Percentiles rank a stretch among this genome's conserved stretches.
These are phyloP conservation scores for Bradypodion pumilum DNA, from an alignment of 2,797 vertebrate genomes.

Conservation along the genomic window DNA sequence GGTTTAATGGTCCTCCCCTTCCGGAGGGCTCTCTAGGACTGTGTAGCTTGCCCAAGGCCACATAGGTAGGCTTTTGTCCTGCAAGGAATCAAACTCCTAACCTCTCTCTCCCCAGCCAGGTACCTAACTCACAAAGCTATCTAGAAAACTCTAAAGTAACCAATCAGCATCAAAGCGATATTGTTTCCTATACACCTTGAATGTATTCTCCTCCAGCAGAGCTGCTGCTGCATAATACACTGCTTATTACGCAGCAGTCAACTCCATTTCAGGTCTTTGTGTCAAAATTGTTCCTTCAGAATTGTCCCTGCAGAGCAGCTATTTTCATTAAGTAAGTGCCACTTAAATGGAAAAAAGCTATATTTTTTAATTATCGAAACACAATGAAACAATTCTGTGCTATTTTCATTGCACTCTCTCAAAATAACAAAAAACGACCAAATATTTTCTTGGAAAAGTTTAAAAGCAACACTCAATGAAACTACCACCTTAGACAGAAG, in stretches of 20 bases:
- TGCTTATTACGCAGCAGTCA: conserved; percentile 12
- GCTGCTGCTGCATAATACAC: not conserved
- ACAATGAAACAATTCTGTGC: conserved; percentile 67
- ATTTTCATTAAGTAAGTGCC: conserved; percentile 24
- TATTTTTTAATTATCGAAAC: conserved; percentile 70
- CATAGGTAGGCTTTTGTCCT: no score
- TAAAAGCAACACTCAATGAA: conserved; percentile 76
- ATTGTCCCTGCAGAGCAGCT: not conserved
- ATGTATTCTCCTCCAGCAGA: not conserved
- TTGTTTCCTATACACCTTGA: not conserved
- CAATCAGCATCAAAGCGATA: conserved; percentile 1
- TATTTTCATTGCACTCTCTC: conserved; percentile 66
- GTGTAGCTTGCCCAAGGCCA: no score
- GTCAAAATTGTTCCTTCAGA: conserved; percentile 11
- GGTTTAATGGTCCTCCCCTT: no score
- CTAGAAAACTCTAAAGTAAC: conserved; percentile 3
- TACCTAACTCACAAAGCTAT: no score
- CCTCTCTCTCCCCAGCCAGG: no score
- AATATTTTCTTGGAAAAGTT: conserved; percentile 71
- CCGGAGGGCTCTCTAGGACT: no score
- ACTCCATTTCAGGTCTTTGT: conserved; percentile 2
- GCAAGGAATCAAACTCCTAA: no score
- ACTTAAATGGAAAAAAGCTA: conserved; percentile 33
- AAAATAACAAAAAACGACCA: conserved; percentile 74
- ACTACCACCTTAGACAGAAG: conserved; percentile 65